Conservation (phyloP, 2,797 vertebrate species). For the Mormyrus hasselquistii region DNA sequence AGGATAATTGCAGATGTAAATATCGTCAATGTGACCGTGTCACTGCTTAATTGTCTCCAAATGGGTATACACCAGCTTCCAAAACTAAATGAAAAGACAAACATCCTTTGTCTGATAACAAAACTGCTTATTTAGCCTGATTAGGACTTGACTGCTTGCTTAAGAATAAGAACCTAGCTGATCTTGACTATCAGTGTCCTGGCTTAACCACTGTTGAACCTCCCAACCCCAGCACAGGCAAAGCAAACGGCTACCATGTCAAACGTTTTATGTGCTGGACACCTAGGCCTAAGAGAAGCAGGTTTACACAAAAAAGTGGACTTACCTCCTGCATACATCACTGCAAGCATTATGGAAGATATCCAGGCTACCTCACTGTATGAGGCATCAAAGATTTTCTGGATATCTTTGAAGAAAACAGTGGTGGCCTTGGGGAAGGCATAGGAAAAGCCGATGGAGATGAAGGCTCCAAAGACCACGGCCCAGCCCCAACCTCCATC, state of each 20-base stretch:
- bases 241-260: neutral
- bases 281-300: neutral
- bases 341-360: slow-evolving; percentile 95
- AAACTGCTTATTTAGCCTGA: slow-evolving; percentile 8
- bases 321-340: slow-evolving; percentile 96
- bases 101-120: neutral
- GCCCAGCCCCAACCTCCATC: slow-evolving; percentile 96
- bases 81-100: neutral
- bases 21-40: neutral
- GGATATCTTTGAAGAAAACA: slow-evolving; percentile 95
- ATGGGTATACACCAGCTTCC: neutral
- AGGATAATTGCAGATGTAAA: neutral
- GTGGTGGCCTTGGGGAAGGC: slow-evolving; percentile 95
- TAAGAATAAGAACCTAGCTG: neutral
- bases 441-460: slow-evolving; percentile 96
- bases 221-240: neutral
- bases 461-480: slow-evolving; percentile 81
- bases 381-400: slow-evolving; percentile 76
- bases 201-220: neutral
- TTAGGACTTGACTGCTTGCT: neutral
- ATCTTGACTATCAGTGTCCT: neutral
- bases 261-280: neutral
- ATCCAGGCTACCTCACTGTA: slow-evolving; percentile 95
- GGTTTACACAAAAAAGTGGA: neutral
- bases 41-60: neutral